Base-by-base conservation (phyloP, 1,140 invertebrate species). In the Pseudomyrmex flavicornis region DNA sequence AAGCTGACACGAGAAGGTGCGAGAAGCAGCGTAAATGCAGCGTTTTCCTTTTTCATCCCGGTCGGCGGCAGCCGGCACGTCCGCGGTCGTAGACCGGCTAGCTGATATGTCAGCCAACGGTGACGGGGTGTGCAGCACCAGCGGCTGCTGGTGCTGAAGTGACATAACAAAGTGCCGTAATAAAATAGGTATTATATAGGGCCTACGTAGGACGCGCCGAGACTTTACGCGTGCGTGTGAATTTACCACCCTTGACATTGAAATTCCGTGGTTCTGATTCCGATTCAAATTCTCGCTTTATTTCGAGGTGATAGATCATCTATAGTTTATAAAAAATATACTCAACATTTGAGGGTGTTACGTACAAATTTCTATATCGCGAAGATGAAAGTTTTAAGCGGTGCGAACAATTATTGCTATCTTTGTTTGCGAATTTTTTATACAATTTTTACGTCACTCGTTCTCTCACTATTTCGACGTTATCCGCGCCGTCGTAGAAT, bases 161-260 rank as follows among this genome's bases (percentile, higher is more conserved):
- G 82, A 84, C 82, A 79, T 84, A 85, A 86, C 83, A 7, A 85
- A 86, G 85, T 86, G 68, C 85, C 85, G 68, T 65, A 63, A 86
- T 86, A 86, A 84, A 86, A 86, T 74, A 9, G 83, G 74, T 70
- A 80, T 86, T 86, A 84, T 85, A 79, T 66, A 72, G 73, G 10
- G 20, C 68, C 59, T 50, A 50, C 17, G 12, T 20, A 13, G 26
- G 66, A 69, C 56, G 17, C 17, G 52, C 50, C 52, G 44, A 3
- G n/a, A 46, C 26, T 12, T 17, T 17, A n/a, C 26, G 2, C 52
- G 46, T 35, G 17, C n/a, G 52, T 56, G 26, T 46, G 20, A 26
- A 50, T 61, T 54, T 22, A 79, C 85, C 85, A 89, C 85, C 88
- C 89, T 90, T 91, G 35, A 35, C 91, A 91, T 89, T 83, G 86